Evolutionary conservation across 2,113 vertebrate genomes (phyloP).

Genomic region (Upupa epops): DNA sequence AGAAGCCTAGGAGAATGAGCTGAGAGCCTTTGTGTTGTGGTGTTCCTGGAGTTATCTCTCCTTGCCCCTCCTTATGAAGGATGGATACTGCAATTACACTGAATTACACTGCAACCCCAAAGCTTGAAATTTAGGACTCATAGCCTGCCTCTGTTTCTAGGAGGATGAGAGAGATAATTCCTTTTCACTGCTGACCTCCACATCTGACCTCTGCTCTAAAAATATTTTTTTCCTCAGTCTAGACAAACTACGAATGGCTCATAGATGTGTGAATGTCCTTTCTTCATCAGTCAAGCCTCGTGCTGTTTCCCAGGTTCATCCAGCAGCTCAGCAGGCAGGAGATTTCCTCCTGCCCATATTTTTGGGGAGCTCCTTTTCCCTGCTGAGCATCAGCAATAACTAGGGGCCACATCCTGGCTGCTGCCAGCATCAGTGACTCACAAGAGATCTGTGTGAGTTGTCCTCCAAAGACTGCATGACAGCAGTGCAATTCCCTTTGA

Average conservation of each 20-base stretch:
- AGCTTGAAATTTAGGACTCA: not conserved
- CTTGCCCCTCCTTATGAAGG: not conserved
- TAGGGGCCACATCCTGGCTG: not conserved
- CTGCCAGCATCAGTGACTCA: not conserved
- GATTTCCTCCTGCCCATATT: not conserved
- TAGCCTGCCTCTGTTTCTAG: not conserved
- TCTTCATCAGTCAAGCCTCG: not conserved
- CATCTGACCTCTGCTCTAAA: not conserved
- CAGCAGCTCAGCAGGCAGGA: not conserved
- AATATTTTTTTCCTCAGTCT: not conserved
- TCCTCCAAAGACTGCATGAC: not conserved
- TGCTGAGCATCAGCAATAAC: not conserved
- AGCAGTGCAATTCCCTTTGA: not conserved
- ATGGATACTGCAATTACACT: not conserved
- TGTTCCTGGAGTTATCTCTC: not conserved
- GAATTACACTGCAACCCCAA: not conserved
- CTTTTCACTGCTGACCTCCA: constrained; percentile 14
- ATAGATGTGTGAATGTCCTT: not conserved
- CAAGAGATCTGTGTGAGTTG: not conserved
- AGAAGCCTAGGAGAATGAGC: not conserved
- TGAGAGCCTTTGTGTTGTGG: not conserved
- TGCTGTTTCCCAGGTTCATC: not conserved
- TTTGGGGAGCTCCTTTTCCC: not conserved
- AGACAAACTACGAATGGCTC: not conserved
- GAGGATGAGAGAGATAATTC: not conserved